These are phyloP conservation scores for Streblospio benedicti DNA, from an alignment of 1,140 invertebrate genomes.

Conservation along the genomic window DNA sequence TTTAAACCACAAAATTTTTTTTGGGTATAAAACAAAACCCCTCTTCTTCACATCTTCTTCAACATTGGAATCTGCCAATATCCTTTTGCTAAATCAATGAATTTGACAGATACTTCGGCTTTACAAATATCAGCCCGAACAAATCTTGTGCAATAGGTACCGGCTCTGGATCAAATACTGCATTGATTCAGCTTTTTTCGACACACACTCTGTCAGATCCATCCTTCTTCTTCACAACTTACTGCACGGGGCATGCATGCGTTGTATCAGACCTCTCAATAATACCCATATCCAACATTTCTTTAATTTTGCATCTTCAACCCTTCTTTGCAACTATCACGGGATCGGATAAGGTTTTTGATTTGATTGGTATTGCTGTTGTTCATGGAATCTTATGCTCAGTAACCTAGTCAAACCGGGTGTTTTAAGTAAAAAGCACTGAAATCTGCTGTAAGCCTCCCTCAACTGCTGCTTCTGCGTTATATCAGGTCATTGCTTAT, in stretches of 20 bases:
- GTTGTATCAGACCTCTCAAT: slow-evolving; percentile 16
- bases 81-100: slow-evolving; percentile 2
- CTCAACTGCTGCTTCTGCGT: background rate
- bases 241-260: slow-evolving; percentile 15
- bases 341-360: background rate
- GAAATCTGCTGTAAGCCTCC: slow-evolving; percentile 1
- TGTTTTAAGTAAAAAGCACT: background rate
- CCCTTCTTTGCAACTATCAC: too few species aligned
- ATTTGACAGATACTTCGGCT: background rate
- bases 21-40: too few species aligned
- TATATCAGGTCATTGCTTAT: background rate
- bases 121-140: too few species aligned
- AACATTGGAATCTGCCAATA: slow-evolving; percentile 6
- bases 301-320: slow-evolving; percentile 5
- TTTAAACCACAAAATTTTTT: too few species aligned
- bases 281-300: slow-evolving; percentile 14
- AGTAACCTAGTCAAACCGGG: slow-evolving; percentile 1
- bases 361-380: background rate
- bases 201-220: slow-evolving; percentile 11
- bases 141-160: too few species aligned
- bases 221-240: slow-evolving; percentile 13
- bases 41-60: background rate
- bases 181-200: slow-evolving; percentile 11
- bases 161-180: too few species aligned
- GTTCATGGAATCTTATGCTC: background rate